Evolutionary conservation across 92 coral and sea anemone species (phyloP), one percentile per base, ranked within the genome.

Genomic region (Anthopleura xanthogrammica): DNA sequence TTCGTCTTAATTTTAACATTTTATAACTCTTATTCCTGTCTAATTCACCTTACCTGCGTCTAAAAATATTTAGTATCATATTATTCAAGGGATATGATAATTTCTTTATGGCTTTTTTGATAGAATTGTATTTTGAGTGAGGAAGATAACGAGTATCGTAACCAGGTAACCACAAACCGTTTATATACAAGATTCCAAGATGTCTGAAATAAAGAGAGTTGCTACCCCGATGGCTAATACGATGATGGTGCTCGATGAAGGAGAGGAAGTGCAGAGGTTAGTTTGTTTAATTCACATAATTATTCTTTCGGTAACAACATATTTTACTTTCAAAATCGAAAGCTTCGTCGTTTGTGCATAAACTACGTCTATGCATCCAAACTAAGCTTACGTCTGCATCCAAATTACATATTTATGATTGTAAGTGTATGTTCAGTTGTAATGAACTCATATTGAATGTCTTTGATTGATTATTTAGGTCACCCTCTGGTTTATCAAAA

Each of bases 131-230:
- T 68, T 68, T 68, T 68, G 74, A 68, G 41, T 68, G 74, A 23
- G 80, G 39, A 50, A 79, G 75, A 72, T 41, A 42, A 80, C 83
- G 58, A 62, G 16, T 36, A 62, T 36, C 19, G 74, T 68, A 68
- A 23, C 74, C 36, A 68, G 74, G 74, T 68, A 68, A 68, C 74
- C 41, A 68, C 41, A 36, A 36, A 39, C 68, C 64, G 72, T 77
- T 77, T 62, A 29, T 54, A 39, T 41, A 79, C 68, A 42, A 58
- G 80, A 36, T 19, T 48, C 8, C 42, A 9, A 52, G 1, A 86
- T 86, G 89, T 79, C 89, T 36, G 85, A 86, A 64, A 22, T 62
- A 41, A 85, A 84, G n/a, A 72, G 79, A 76, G 74, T 58, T 80
- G 57, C 89, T 12, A 60, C 89, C 10, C 83, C 89, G 39, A 65